Percentiles rank a stretch among this genome's conserved stretches.
Conservation (phyloP, 2,113 vertebrate species). For the Athene cunicularia region DNA sequence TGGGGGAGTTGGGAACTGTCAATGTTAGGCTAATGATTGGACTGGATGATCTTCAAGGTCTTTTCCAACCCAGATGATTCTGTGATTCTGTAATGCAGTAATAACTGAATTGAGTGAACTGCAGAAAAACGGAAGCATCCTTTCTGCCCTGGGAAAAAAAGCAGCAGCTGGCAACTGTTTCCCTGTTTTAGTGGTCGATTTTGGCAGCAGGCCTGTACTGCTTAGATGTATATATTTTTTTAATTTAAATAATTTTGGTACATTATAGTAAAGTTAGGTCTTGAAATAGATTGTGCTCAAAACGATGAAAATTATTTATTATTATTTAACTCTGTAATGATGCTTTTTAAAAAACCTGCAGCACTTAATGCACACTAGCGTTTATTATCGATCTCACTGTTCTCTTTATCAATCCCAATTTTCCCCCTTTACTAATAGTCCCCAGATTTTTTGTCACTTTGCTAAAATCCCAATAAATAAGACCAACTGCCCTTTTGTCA, state of each 20-base stretch:
- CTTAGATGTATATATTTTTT: neutral
- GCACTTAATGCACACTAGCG: neutral
- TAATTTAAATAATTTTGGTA: neutral
- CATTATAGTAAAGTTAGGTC: neutral
- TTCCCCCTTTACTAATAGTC: neutral
- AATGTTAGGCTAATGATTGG: too few relatives aligned
- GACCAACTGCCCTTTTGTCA: neutral
- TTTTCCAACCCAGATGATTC: too few relatives aligned
- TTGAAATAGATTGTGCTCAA: neutral
- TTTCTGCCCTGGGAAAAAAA: neutral
- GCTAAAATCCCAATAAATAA: constrained; percentile 20
- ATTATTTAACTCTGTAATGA: neutral
- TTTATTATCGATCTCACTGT: neutral
- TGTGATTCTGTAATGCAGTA: neutral
- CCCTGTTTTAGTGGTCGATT: neutral
- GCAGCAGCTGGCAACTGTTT: neutral
- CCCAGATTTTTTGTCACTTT: neutral
- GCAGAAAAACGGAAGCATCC: neutral
- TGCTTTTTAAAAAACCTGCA: neutral
- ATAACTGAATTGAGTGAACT: neutral
- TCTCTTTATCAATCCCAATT: neutral
- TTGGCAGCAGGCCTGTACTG: neutral
- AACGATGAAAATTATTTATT: neutral
- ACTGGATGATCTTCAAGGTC: too few relatives aligned
- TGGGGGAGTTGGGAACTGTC: too few relatives aligned